phyloP scores from a whole-genome alignment of 2,113 vertebrate species.

The Oreocharis arfaki region DNA sequence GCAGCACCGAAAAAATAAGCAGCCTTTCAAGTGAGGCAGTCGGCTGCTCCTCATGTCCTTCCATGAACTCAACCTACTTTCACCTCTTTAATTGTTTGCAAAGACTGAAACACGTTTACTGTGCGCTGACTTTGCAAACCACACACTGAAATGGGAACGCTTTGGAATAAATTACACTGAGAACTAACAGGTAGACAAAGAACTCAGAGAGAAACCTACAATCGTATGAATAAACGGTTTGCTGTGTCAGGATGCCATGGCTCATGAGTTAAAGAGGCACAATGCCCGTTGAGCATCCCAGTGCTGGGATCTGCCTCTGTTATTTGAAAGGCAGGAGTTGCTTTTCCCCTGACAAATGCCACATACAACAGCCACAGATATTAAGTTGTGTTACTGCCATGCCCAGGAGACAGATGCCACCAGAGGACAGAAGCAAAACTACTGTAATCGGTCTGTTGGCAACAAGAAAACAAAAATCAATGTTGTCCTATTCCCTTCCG shows the following conservation, averaged over 20 bases:
- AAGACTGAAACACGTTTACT: neutral
- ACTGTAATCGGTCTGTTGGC: neutral
- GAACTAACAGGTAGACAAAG: conserved; percentile 9
- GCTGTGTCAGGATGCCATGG: neutral
- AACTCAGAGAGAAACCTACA: neutral
- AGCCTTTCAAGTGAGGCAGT: neutral
- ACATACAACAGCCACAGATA: neutral
- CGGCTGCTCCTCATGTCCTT: neutral
- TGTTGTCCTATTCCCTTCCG: neutral
- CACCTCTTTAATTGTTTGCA: conserved; percentile 2
- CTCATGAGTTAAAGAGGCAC: neutral
- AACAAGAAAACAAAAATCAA: neutral
- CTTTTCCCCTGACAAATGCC: neutral
- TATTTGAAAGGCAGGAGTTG: neutral
- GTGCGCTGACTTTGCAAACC: conserved; percentile 29
- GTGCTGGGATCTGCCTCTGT: neutral
- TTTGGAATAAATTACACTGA: conserved; percentile 5
- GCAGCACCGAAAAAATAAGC: neutral
- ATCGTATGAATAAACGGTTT: neutral
- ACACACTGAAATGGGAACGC: neutral
- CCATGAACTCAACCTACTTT: conserved; percentile 27
- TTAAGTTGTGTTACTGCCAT: neutral
- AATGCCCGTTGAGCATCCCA: neutral
- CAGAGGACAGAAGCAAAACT: neutral
- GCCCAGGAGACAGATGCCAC: neutral